These are phyloP conservation scores for Pandemis cinnamomeana DNA, from an alignment of 2,888 invertebrate species.

Conservation along the genomic window DNA sequence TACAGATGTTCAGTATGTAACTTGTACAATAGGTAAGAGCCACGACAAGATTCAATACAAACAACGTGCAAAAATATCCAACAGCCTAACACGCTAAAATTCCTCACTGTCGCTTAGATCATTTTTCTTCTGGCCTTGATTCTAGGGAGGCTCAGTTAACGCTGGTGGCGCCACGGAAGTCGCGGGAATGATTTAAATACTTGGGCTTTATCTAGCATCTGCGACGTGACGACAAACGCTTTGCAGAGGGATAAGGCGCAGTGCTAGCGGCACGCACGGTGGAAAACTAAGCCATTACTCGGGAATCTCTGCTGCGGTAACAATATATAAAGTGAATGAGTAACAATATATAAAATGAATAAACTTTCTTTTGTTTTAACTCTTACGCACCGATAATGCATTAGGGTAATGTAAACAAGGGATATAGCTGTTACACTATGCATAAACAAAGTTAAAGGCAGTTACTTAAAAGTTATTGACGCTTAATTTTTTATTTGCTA, in stretches of 20 bases:
- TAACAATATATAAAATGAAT: not conserved
- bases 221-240: conserved; percentile 68
- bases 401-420: not conserved
- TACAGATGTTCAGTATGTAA: not conserved
- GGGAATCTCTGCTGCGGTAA: not conserved
- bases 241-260: conserved; percentile 18
- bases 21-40: no score
- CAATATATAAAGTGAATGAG: not conserved
- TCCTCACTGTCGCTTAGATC: not conserved
- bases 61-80: not conserved
- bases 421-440: not conserved
- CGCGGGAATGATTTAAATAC: conserved; percentile 74
- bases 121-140: not conserved
- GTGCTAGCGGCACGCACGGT: conserved; percentile 23
- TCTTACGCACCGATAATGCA: not conserved
- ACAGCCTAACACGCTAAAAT: not conserved
- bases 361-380: not conserved
- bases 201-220: conserved; percentile 77
- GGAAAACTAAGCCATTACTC: not conserved
- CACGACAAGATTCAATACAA: no score
- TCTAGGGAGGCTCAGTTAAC: conserved; percentile 48
- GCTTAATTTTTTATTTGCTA: no score
- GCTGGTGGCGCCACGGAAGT: conserved; percentile 37
- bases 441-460: no score
- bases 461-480: no score